phyloP scores from a whole-genome alignment of 2,888 invertebrate species.

The Beris morrisii region DNA sequence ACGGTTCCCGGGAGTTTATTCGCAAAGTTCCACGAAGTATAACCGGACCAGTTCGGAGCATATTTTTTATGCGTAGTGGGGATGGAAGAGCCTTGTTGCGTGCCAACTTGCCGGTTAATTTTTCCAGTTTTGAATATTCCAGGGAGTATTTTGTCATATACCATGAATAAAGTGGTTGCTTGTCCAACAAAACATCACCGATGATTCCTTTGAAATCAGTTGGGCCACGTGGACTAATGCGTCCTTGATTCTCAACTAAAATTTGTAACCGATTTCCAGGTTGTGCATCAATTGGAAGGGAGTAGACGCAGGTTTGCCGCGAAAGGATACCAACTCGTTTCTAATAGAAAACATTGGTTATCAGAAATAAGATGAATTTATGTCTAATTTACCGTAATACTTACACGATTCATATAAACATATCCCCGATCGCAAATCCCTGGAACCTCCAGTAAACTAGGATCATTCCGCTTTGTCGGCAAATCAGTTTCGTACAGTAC shows the following conservation, averaged over 20 bases:
- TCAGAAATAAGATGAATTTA: too few relatives aligned
- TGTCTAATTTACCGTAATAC: constrained; percentile 37
- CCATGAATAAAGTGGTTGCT: constrained; percentile 57
- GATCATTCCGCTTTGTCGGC: constrained; percentile 50
- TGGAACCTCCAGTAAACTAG: constrained; percentile 55
- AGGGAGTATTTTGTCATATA: constrained; percentile 64
- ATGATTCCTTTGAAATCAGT: constrained; percentile 63
- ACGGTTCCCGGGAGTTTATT: constrained; percentile 56
- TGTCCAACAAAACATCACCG: constrained; percentile 59
- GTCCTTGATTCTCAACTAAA: constrained; percentile 79
- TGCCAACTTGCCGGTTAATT: constrained; percentile 43
- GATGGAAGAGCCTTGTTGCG: too few relatives aligned
- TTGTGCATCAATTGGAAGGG: constrained; percentile 49
- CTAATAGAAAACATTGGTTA: constrained; percentile 31
- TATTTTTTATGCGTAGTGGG: constrained; percentile 1
- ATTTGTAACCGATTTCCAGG: constrained; percentile 58
- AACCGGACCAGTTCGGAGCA: constrained; percentile 58
- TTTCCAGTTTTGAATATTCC: constrained; percentile 50
- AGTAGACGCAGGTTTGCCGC: constrained; percentile 48
- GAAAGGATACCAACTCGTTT: constrained; percentile 52
- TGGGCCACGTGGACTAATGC: constrained; percentile 65
- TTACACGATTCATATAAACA: constrained; percentile 66
- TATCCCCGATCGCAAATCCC: constrained; percentile 71
- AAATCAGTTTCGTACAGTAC: constrained; percentile 65
- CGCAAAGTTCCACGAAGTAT: constrained; percentile 58